phyloP scores from a whole-genome alignment of 2,797 vertebrate genomes.

The Spheniscus humboldti region DNA sequence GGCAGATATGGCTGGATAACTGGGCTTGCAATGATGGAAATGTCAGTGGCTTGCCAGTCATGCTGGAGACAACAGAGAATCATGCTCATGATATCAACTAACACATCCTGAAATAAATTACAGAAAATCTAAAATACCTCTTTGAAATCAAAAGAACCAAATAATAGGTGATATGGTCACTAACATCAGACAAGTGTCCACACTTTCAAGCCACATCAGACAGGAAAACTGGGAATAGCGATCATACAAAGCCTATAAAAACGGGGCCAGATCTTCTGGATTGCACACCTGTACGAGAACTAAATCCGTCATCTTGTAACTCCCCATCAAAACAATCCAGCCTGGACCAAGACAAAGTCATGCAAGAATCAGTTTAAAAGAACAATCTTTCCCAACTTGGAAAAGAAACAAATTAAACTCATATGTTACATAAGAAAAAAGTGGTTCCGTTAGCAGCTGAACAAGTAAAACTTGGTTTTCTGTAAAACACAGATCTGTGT shows the following conservation, averaged over 20 bases:
- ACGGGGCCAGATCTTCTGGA: not conserved
- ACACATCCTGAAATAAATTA: not conserved
- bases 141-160: not conserved
- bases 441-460: not conserved
- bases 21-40: not conserved
- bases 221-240: not conserved
- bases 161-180: not conserved
- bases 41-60: not conserved
- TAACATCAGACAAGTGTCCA: not conserved
- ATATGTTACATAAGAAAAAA: not conserved
- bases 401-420: constrained; percentile 6
- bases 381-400: not conserved
- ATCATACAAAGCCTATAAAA: not conserved
- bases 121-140: not conserved
- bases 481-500: not conserved
- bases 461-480: not conserved
- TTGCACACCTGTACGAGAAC: not conserved
- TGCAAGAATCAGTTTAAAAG: not conserved
- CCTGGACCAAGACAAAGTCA: not conserved
- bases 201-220: not conserved
- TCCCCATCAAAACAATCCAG: not conserved
- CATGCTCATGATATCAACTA: not conserved
- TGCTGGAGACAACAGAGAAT: not conserved
- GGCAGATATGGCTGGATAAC: not conserved
- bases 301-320: not conserved